A percentile compares a stretch with the other conserved stretches of the same genome.
These are phyloP conservation scores for Epizoanthus illoricatus DNA, from an alignment of 92 coral and sea anemone species.

Conservation along the genomic window DNA sequence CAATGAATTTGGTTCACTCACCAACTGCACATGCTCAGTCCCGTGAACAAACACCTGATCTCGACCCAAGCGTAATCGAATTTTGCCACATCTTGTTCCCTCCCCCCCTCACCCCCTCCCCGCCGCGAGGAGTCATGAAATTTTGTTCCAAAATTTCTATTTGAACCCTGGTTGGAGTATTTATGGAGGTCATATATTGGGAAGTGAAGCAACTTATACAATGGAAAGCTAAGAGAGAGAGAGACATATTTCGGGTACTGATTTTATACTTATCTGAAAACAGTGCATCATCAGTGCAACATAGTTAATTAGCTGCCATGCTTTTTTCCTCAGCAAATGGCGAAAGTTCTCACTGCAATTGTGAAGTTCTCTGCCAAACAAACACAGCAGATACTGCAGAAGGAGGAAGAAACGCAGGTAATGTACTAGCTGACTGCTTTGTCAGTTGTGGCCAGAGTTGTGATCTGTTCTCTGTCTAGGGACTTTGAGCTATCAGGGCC, in stretches of 20 bases:
- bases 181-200: background rate
- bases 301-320: background rate
- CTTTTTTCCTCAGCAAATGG: constrained; percentile 78
- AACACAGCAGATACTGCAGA: constrained; percentile 79
- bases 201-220: background rate
- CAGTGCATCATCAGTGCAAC: background rate
- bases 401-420: constrained; percentile 76
- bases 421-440: background rate
- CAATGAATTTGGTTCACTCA: too few relatives aligned
- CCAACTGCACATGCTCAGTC: too few relatives aligned
- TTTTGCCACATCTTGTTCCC: too few relatives aligned
- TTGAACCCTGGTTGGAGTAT: background rate
- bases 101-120: too few relatives aligned
- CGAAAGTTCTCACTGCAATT: constrained; percentile 92
- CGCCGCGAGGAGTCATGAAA: too few relatives aligned
- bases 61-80: too few relatives aligned
- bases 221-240: too few relatives aligned
- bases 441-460: background rate
- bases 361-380: constrained; percentile 87
- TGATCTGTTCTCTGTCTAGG: background rate
- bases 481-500: too few relatives aligned
- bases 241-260: too few relatives aligned
- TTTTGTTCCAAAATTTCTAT: too few relatives aligned
- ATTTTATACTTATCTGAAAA: too few relatives aligned
- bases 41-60: too few relatives aligned